Evolutionary conservation across 2,797 vertebrate genomes (phyloP).

Genomic region (Muraenolepis orangiensis): DNA sequence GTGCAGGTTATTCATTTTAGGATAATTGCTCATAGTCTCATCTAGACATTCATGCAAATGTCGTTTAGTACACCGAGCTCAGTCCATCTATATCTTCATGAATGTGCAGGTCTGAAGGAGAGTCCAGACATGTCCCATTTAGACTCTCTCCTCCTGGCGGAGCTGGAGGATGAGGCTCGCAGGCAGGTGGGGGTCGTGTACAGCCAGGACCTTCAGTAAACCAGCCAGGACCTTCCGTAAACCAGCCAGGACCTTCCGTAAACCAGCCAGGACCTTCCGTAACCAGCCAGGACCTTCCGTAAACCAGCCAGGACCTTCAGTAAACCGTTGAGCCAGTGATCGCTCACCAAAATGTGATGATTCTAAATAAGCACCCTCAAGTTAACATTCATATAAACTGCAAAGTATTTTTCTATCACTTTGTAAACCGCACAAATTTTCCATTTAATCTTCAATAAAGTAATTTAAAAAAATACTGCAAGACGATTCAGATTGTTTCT

Average conservation of each 20-base stretch:
- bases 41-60: background rate
- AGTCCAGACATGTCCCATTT: conserved; percentile 68
- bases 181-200: conserved; percentile 73
- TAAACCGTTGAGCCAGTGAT: too few species aligned
- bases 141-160: conserved; percentile 69
- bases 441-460: background rate
- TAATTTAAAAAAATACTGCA: background rate
- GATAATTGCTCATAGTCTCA: background rate
- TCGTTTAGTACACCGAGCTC: too few species aligned
- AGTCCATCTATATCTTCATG: too few species aligned
- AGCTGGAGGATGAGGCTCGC: conserved; percentile 71
- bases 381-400: background rate
- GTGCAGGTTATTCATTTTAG: background rate
- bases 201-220: conserved; percentile 72
- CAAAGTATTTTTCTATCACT: background rate
- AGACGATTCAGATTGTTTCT: conserved; percentile 41
- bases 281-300: too few species aligned
- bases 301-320: too few species aligned
- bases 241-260: too few species aligned
- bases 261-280: too few species aligned
- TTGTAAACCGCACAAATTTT: background rate
- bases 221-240: too few species aligned
- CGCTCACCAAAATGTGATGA: background rate
- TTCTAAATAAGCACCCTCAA: background rate
- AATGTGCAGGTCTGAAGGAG: conserved; percentile 77